Percentiles rank a stretch among this genome's conserved stretches.
phyloP scores from a whole-genome alignment of 2,888 invertebrate genomes.

The Artemia sinica region DNA sequence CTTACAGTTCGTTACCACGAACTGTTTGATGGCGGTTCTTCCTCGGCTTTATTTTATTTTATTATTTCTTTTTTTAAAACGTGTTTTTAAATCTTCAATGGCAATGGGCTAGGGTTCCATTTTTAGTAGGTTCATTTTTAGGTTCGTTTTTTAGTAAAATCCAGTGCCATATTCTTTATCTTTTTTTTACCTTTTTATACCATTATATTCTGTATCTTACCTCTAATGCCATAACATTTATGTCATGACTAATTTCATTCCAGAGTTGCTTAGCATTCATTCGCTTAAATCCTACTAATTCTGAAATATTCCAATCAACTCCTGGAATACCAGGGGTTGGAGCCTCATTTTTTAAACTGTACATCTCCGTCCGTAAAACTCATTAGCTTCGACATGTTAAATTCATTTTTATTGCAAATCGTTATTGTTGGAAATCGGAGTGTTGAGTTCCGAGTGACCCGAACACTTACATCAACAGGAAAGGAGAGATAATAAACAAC shows the following conservation, averaged over 20 bases:
- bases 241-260: constrained; percentile 20
- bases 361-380: neutral
- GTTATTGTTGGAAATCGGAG: constrained; percentile 25
- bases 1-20: too few relatives aligned
- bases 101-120: too few relatives aligned
- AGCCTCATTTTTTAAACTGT: constrained; percentile 16
- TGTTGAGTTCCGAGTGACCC: constrained; percentile 25
- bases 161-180: too few relatives aligned
- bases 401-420: constrained; percentile 26
- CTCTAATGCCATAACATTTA: constrained; percentile 21
- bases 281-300: constrained; percentile 21
- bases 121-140: too few relatives aligned
- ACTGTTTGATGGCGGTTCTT: too few relatives aligned
- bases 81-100: too few relatives aligned
- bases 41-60: too few relatives aligned
- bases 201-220: constrained; percentile 15
- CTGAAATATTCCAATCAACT: constrained; percentile 20
- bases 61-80: too few relatives aligned
- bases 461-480: constrained; percentile 26
- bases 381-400: constrained; percentile 24
- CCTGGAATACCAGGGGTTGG: neutral
- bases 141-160: too few relatives aligned
- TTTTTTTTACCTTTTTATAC: too few relatives aligned
- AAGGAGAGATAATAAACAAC: constrained; percentile 24
- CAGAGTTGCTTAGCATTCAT: constrained; percentile 23